Conservation (phyloP, 2,888 invertebrate genomes). For the Caenorhabditis angaria region DNA sequence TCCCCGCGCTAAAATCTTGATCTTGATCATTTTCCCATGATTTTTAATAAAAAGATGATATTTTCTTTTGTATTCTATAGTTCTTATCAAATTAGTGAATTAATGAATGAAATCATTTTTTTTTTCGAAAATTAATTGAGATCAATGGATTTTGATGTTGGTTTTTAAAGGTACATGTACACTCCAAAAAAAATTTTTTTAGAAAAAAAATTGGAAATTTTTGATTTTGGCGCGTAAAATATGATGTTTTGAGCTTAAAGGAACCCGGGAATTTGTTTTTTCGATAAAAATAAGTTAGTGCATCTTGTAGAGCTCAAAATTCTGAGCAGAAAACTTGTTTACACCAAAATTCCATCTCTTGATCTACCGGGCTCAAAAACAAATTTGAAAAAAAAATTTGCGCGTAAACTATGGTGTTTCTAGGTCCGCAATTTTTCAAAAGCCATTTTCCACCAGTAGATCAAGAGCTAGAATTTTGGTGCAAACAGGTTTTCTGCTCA, state of each 20-base stretch:
- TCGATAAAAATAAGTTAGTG: neutral
- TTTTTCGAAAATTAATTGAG: too few relatives aligned
- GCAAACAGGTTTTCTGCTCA: neutral
- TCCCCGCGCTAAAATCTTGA: too few relatives aligned
- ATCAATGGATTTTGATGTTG: too few relatives aligned
- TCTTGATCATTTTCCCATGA: too few relatives aligned
- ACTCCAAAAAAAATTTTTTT: too few relatives aligned
- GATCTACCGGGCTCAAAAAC: neutral
- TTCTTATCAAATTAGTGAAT: too few relatives aligned
- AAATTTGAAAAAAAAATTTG: conserved; percentile 1
- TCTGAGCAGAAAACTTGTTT: too few relatives aligned
- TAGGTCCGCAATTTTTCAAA: neutral
- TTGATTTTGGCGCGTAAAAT: neutral
- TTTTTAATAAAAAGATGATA: too few relatives aligned
- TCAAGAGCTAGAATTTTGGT: neutral
- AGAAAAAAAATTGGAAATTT: neutral
- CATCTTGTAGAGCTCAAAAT: conserved; percentile 9
- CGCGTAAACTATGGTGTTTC: conserved; percentile 7
- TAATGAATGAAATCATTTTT: too few relatives aligned
- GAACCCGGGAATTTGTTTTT: neutral
- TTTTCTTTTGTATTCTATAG: too few relatives aligned
- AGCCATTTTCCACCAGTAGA: neutral
- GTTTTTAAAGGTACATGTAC: neutral
- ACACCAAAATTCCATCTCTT: too few relatives aligned
- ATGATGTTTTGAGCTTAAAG: too few relatives aligned